These are phyloP conservation scores for Parnassius mnemosyne DNA, from an alignment of 2,888 invertebrate species.

Conservation along the genomic window DNA sequence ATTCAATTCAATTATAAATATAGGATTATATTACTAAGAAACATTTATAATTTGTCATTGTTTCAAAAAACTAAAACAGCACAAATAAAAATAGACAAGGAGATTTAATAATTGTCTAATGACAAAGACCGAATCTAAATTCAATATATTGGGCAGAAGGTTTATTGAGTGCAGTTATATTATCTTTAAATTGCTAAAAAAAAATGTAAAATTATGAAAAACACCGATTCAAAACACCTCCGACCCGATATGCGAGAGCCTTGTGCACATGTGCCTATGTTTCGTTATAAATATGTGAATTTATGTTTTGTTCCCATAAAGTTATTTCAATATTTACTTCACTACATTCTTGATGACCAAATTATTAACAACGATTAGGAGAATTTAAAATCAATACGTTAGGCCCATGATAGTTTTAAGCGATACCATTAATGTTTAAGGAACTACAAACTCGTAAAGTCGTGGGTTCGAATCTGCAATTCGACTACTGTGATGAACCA, in stretches of 20 bases:
- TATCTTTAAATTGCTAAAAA: constrained; percentile 36
- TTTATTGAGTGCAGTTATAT: constrained; percentile 29
- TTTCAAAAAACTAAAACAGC: constrained; percentile 32
- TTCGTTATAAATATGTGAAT: too few species aligned
- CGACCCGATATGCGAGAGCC: constrained; percentile 56
- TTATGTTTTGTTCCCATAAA: too few species aligned
- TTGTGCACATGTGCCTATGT: constrained; percentile 4
- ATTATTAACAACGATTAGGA: too few species aligned
- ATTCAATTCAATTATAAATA: constrained; percentile 37
- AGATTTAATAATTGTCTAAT: constrained; percentile 22
- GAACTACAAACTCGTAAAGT: too few species aligned
- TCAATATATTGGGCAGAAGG: constrained; percentile 28
- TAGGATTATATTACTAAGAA: constrained; percentile 16
- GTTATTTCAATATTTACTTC: too few species aligned
- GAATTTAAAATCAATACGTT: too few species aligned
- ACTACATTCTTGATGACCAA: too few species aligned
- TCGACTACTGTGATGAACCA: too few species aligned
- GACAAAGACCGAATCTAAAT: constrained; percentile 24
- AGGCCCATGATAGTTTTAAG: too few species aligned
- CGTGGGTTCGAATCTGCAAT: too few species aligned
- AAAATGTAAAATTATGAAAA: constrained; percentile 56
- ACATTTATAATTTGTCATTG: constrained; percentile 20
- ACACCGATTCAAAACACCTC: constrained; percentile 49
- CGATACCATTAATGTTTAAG: too few species aligned
- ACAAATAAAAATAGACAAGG: constrained; percentile 24